These are phyloP conservation scores for Oreochromis niloticus DNA, from an alignment of 2,113 vertebrate species.

Conservation along the genomic window DNA sequence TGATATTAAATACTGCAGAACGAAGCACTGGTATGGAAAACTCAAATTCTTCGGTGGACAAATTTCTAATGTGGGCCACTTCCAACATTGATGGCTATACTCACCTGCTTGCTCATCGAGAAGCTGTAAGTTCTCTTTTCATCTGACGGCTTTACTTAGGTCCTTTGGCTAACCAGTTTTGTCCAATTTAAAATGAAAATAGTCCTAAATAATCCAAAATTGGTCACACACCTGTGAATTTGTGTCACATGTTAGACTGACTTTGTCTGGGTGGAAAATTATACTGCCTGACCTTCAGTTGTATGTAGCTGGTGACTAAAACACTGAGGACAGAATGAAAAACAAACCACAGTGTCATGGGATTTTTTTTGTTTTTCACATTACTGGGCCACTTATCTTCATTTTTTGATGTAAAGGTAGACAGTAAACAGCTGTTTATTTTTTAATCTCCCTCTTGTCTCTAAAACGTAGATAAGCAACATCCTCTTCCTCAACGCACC, in stretches of 20 bases:
- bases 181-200: background rate
- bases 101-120: fast-evolving
- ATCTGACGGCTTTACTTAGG: fast-evolving
- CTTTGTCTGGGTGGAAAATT: background rate
- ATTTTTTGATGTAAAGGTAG: background rate
- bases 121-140: fast-evolving
- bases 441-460: background rate
- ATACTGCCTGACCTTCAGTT: background rate
- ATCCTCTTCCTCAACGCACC: background rate
- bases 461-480: background rate
- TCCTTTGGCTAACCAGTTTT: background rate
- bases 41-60: fast-evolving
- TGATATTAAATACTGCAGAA: background rate
- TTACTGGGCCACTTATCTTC: background rate
- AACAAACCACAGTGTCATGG: background rate
- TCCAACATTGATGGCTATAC: fast-evolving
- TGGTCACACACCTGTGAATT: background rate
- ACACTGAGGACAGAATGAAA: background rate
- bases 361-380: background rate
- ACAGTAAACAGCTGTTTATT: fast-evolving
- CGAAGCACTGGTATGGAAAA: background rate
- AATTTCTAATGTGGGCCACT: background rate
- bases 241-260: background rate
- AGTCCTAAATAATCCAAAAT: background rate
- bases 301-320: background rate